A percentile compares a stretch with the other conserved stretches of the same genome.
These are phyloP conservation scores for Montifringilla adamsi DNA, from an alignment of 2,113 vertebrate species.

Conservation along the genomic window DNA sequence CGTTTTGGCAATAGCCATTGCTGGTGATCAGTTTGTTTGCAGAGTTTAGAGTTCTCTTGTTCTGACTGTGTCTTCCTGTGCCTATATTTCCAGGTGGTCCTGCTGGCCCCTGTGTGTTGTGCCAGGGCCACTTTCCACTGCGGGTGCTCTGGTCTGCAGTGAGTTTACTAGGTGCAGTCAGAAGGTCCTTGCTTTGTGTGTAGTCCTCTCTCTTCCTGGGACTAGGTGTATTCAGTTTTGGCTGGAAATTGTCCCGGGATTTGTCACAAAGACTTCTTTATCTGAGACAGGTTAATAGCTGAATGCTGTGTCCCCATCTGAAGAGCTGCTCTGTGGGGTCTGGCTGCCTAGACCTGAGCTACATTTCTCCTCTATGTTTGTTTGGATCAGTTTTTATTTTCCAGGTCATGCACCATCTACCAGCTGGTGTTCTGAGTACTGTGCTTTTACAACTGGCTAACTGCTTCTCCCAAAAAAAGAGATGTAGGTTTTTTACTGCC, in stretches of 20 bases:
- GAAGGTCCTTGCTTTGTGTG: background rate
- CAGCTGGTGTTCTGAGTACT: background rate
- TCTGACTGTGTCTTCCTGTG: background rate
- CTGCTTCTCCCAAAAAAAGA: background rate
- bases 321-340: background rate
- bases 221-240: background rate
- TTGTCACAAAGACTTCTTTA: background rate
- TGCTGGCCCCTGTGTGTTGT: accelerated
- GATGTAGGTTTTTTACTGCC: background rate
- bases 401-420: background rate
- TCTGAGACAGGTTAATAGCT: background rate
- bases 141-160: background rate
- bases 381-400: background rate
- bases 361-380: background rate
- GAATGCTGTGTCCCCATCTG: accelerated
- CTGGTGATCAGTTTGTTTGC: background rate
- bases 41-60: background rate
- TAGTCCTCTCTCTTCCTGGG: background rate
- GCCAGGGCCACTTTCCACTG: background rate
- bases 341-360: background rate
- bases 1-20: background rate
- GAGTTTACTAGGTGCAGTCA: background rate
- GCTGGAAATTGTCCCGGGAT: background rate
- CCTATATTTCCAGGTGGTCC: background rate
- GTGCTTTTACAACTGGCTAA: background rate